A percentile compares a stretch with the other conserved stretches of the same genome.
These are phyloP conservation scores for Craniophora ligustri DNA, from an alignment of 2,888 invertebrate species.

Conservation along the genomic window DNA sequence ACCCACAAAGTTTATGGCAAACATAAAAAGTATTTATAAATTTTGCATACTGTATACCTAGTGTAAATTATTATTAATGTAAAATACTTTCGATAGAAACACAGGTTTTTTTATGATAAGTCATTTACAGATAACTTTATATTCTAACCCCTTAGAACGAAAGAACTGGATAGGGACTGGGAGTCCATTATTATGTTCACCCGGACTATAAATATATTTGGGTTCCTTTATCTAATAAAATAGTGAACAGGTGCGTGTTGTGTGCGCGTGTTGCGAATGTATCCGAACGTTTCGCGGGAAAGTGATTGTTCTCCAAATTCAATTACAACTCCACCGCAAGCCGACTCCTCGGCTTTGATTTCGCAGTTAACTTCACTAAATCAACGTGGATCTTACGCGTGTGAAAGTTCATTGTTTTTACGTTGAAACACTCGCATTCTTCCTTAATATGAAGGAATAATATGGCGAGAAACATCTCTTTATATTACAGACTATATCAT, in stretches of 20 bases:
- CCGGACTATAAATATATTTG: conserved; percentile 42
- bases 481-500: background rate
- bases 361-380: conserved; percentile 77
- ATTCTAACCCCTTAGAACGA: conserved; percentile 7
- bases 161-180: conserved; percentile 18
- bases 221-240: conserved; percentile 62
- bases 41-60: too few relatives aligned
- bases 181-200: conserved; percentile 43
- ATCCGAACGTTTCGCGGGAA: conserved; percentile 66
- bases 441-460: conserved; percentile 47
- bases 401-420: conserved; percentile 87
- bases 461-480: conserved; percentile 33
- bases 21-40: background rate
- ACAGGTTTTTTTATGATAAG: background rate
- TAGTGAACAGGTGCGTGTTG: conserved; percentile 77
- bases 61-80: too few relatives aligned
- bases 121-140: background rate
- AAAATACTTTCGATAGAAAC: too few relatives aligned
- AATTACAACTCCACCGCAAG: conserved; percentile 78
- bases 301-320: conserved; percentile 86
- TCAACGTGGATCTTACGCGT: conserved; percentile 74
- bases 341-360: conserved; percentile 79
- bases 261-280: conserved; percentile 77
- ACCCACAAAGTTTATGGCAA: background rate
- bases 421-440: conserved; percentile 52